Conservation (phyloP, 2,113 vertebrate species). For the Crotalus horridus region DNA sequence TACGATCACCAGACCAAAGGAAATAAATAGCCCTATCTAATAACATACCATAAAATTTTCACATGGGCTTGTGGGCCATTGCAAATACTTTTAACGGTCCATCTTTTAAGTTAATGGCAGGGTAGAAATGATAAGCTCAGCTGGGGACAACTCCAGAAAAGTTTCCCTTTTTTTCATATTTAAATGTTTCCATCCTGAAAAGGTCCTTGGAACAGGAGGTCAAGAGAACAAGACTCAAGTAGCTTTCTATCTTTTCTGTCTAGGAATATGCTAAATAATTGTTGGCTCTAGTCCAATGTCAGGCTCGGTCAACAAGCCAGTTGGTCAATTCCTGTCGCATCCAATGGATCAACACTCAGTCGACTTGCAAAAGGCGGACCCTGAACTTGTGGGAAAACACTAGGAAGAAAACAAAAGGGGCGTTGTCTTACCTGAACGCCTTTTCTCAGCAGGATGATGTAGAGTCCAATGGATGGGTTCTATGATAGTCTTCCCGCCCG, state of each 20-base stretch:
- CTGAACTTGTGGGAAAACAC: not conserved
- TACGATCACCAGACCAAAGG: not conserved
- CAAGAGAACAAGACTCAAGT: not conserved
- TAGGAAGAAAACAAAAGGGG: not conserved
- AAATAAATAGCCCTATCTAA: not conserved
- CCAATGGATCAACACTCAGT: not conserved
- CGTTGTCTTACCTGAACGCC: no score
- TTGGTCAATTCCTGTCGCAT: not conserved
- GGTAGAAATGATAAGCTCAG: not conserved
- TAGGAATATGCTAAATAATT: not conserved
- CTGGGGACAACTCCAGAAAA: not conserved
- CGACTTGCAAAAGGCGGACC: not conserved
- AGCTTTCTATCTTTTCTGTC: not conserved
- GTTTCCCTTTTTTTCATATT: not conserved
- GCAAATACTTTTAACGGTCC: not conserved
- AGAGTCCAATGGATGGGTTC: no score
- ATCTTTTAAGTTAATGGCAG: not conserved
- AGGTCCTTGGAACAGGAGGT: not conserved
- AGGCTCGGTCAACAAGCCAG: not conserved
- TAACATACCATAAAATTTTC: not conserved
- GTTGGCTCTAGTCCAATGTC: not conserved
- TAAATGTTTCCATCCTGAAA: not conserved
- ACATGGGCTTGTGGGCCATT: not conserved
- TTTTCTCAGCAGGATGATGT: no score
- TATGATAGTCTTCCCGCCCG: no score